Conservation (phyloP, 53 echinoderm and acorn worm genomes). For the Echinarachnius parma region DNA sequence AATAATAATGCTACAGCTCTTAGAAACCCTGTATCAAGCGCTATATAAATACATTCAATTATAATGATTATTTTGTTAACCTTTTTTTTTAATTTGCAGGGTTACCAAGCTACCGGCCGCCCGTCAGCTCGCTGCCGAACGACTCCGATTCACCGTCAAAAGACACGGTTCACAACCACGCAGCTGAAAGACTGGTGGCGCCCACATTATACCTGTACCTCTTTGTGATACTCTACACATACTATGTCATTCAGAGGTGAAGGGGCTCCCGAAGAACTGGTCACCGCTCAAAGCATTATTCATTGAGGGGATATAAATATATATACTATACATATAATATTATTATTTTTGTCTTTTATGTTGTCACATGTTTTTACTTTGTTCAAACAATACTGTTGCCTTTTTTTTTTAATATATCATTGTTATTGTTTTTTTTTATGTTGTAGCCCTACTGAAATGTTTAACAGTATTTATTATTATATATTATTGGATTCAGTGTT, state of each 20-base stretch:
- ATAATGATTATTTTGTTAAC: background rate
- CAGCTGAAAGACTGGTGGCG: conserved; percentile 35
- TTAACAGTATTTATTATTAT: conserved; percentile 47
- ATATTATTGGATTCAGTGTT: conserved; percentile 22
- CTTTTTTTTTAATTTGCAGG: background rate
- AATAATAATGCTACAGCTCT: too few relatives aligned
- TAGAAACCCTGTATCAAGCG: too few relatives aligned
- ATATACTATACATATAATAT: too few relatives aligned
- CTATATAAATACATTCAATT: background rate
- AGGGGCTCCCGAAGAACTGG: background rate
- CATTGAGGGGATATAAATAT: too few relatives aligned
- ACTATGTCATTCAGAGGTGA: conserved; percentile 24
- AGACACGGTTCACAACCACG: background rate
- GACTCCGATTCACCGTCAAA: background rate
- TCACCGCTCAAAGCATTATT: conserved; percentile 41
- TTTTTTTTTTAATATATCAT: conserved; percentile 21
- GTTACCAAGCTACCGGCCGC: background rate
- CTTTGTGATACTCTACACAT: conserved; percentile 7
- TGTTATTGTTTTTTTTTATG: too few relatives aligned
- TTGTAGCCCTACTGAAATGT: conserved; percentile 44
- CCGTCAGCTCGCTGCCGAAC: background rate
- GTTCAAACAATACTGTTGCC: conserved; percentile 10
- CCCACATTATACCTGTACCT: background rate
- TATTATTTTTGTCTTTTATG: background rate
- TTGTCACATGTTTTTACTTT: background rate